phyloP scores from a whole-genome alignment of 2,888 invertebrate species.

The Epicampocera succincta region DNA sequence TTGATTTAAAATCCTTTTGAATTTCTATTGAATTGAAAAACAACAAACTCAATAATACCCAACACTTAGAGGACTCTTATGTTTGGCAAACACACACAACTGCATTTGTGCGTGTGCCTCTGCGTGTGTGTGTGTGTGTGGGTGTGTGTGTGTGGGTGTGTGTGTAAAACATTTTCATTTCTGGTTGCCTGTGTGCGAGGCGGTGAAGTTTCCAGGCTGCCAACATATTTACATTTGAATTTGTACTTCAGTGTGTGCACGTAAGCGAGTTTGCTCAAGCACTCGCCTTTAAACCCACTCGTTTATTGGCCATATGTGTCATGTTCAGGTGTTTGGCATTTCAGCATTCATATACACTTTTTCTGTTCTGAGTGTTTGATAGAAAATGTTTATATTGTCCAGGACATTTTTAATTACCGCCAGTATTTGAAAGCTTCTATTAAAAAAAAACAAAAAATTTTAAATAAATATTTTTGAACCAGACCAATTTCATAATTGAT shows the following conservation, averaged over 20 bases:
- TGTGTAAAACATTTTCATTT: conserved; percentile 4
- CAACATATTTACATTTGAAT: conserved; percentile 25
- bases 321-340: conserved; percentile 54
- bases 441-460: conserved; percentile 10
- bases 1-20: conserved; percentile 58
- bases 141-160: neutral
- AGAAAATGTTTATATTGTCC: conserved; percentile 47
- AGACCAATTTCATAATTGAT: conserved; percentile 45
- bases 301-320: conserved; percentile 64
- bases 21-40: conserved; percentile 48
- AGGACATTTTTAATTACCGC: conserved; percentile 53
- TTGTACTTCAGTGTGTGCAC: conserved; percentile 7
- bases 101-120: neutral
- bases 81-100: conserved; percentile 21
- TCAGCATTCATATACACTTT: conserved; percentile 2
- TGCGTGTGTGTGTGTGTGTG: neutral
- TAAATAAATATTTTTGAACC: conserved; percentile 15
- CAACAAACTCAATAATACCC: conserved; percentile 52
- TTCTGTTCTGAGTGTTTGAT: conserved; percentile 45
- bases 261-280: neutral
- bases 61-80: conserved; percentile 56
- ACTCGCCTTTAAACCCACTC: conserved; percentile 30
- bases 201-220: neutral
- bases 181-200: conserved; percentile 23
- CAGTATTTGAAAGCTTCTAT: conserved; percentile 30